Evolutionary conservation across 2,888 invertebrate genomes (phyloP).

Genomic region (Steinernema carpocapsae): DNA sequence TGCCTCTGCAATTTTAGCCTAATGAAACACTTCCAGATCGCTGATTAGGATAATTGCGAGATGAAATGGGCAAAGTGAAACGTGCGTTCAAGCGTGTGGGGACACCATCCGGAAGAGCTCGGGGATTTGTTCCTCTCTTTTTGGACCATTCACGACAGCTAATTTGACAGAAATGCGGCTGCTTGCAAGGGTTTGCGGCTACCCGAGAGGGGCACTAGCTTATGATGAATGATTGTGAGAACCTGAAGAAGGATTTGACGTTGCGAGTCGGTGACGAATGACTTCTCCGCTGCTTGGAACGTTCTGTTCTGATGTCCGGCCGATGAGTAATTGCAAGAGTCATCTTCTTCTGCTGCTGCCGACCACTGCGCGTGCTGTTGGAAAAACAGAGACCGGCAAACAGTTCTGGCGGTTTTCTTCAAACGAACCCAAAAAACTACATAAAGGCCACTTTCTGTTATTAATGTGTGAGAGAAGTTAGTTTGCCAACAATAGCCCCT

Average conservation of each 20-base stretch:
- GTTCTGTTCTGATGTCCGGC: constrained; percentile 25
- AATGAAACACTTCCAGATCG: constrained; percentile 35
- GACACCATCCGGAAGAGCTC: background rate
- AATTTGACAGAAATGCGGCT: too few relatives aligned
- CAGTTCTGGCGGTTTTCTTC: constrained; percentile 22
- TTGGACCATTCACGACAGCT: too few relatives aligned
- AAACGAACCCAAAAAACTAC: constrained; percentile 7
- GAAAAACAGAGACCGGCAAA: constrained; percentile 28
- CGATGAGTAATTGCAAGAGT: constrained; percentile 35
- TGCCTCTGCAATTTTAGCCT: constrained; percentile 19
- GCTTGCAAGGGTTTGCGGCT: background rate
- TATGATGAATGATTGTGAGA: constrained; percentile 29
- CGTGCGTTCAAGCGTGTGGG: constrained; percentile 20
- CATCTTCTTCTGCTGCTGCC: constrained; percentile 4
- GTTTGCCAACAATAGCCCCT: background rate
- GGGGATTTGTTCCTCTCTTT: background rate
- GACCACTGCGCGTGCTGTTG: constrained; percentile 30
- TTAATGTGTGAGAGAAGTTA: constrained; percentile 29
- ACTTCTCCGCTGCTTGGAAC: constrained; percentile 15
- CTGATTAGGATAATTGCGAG: constrained; percentile 34
- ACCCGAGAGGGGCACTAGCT: background rate
- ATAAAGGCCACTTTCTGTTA: constrained; percentile 4
- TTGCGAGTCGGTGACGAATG: constrained; percentile 30
- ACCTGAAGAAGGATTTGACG: constrained; percentile 35
- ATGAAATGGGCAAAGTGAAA: constrained; percentile 9